Evolutionary conservation across 2,113 vertebrate genomes (phyloP).

Genomic region (Mustela lutreola): DNA sequence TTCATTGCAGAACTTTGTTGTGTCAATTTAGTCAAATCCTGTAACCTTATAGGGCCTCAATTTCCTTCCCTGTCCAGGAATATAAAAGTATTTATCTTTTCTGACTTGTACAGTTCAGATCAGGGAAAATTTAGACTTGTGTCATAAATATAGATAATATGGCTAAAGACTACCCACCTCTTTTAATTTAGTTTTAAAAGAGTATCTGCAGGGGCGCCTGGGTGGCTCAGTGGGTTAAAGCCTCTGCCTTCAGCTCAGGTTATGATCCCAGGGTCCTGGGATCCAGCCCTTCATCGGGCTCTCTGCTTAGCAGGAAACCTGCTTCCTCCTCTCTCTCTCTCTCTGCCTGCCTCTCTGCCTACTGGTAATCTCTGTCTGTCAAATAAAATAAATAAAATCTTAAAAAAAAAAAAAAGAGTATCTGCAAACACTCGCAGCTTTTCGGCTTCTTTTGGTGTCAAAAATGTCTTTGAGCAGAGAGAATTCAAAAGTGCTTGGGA

Average conservation of each 20-base stretch:
- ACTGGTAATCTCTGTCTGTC: no score
- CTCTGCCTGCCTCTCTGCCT: no score
- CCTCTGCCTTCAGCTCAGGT: no score
- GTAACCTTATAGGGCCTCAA: neutral
- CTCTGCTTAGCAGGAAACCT: no score
- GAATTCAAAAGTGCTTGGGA: neutral
- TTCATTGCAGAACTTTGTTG: neutral
- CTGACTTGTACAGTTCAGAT: neutral
- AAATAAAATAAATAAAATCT: no score
- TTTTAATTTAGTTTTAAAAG: slow-evolving; percentile 2
- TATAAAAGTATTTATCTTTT: neutral
- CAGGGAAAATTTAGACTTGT: slow-evolving; percentile 23
- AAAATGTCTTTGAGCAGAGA: neutral
- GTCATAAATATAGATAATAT: neutral
- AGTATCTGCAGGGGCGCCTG: neutral
- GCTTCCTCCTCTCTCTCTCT: no score
- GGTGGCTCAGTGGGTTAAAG: no score
- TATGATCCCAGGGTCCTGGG: no score
- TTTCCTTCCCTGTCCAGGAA: neutral
- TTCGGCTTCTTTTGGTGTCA: neutral
- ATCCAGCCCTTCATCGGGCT: no score
- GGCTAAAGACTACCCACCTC: neutral
- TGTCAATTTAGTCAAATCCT: neutral
- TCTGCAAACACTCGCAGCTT: neutral
- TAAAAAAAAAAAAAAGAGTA: neutral